Conservation (phyloP, 2,113 vertebrate species). For the Chroicocephalus ridibundus region DNA sequence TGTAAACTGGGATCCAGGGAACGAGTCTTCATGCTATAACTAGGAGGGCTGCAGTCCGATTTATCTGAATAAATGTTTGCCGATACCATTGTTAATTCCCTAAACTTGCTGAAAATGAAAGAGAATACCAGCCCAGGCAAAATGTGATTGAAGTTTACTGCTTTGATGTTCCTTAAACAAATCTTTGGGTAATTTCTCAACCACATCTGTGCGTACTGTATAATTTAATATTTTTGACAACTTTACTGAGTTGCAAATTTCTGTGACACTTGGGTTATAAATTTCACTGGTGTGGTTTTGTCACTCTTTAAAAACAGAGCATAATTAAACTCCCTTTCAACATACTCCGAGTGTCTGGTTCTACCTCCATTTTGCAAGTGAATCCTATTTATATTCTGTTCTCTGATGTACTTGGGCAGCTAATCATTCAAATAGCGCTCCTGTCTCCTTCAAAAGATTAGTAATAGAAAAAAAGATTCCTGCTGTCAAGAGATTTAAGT, state of each 20-base stretch:
- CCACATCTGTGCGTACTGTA: background rate
- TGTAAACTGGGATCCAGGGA: background rate
- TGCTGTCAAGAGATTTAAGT: conserved; percentile 3
- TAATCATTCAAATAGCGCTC: conserved; percentile 54
- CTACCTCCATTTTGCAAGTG: conserved; percentile 19
- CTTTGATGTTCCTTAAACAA: conserved; percentile 45
- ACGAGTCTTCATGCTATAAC: background rate
- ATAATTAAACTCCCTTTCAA: background rate
- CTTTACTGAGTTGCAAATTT: conserved; percentile 47
- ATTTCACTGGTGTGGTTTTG: conserved; percentile 54
- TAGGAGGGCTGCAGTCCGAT: background rate
- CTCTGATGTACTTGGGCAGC: conserved; percentile 50
- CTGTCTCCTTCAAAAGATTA: conserved; percentile 28
- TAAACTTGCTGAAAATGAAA: conserved; percentile 23
- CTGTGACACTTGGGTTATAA: conserved; percentile 38
- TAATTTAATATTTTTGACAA: conserved; percentile 62
- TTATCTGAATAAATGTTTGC: background rate
- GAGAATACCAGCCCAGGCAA: background rate
- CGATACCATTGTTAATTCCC: background rate
- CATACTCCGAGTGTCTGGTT: background rate
- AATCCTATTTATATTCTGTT: conserved; percentile 45
- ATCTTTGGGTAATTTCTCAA: conserved; percentile 28
- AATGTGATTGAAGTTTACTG: conserved; percentile 22
- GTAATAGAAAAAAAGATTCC: background rate
- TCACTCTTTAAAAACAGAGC: conserved; percentile 32